These are phyloP conservation scores for Scolopax mira DNA, from an alignment of 2,113 vertebrate genomes.

Conservation along the genomic window DNA sequence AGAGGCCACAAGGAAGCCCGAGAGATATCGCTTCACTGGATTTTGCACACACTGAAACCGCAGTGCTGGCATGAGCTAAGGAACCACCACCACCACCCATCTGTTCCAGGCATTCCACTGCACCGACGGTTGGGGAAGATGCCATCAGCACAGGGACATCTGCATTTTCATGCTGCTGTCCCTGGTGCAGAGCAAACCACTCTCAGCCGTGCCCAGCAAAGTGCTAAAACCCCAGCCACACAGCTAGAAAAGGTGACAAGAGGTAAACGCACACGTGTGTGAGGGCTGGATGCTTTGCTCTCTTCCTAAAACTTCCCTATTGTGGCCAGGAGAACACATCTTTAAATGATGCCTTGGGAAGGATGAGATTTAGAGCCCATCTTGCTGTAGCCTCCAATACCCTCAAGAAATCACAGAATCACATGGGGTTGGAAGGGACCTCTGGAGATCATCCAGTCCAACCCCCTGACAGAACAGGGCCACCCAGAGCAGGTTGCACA, in stretches of 20 bases:
- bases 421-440: no score
- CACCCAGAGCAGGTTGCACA: no score
- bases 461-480: no score
- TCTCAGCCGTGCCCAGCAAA: neutral
- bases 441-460: no score
- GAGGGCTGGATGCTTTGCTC: neutral
- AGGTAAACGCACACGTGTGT: fast-evolving
- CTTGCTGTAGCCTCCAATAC: neutral
- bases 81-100: neutral
- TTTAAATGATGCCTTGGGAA: neutral
- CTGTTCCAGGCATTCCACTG: neutral
- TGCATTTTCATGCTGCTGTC: neutral
- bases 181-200: neutral
- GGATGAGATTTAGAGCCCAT: neutral
- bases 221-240: neutral
- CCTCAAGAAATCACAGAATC: neutral
- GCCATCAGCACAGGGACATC: neutral
- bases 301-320: neutral
- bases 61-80: neutral
- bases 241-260: neutral
- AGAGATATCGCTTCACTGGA: neutral
- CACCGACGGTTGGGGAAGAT: neutral
- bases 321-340: neutral
- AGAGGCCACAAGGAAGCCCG: neutral
- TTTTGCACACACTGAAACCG: neutral